Base-by-base conservation (phyloP, 2,888 invertebrate genomes). In the Tenthredo mesomela region DNA sequence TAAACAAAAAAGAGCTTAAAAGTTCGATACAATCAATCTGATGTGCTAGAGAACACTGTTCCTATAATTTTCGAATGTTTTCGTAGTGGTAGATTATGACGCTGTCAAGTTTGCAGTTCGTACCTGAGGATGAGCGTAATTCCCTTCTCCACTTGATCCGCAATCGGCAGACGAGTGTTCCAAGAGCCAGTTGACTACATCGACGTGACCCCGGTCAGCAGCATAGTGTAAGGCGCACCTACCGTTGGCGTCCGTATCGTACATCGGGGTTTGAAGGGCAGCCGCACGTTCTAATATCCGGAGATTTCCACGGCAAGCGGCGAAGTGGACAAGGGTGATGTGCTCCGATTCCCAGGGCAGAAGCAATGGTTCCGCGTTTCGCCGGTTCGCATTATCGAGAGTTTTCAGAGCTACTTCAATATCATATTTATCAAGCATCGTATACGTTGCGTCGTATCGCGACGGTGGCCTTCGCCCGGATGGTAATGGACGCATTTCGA, bases 221-320 rank as follows among this genome's bases (percentile, higher is more conserved):
- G 93, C 93, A 85, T 92, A 89, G 87, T 91, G 90, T 85, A 93
- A 88, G 0, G 93, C 90, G n/a, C 90, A 90, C 86, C 93, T 89
- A 9, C 92, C 92, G 65, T 91, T 88, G 58, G 90, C 89, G 85
- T 92, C 92, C 29, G 84, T 82, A n/a, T 75, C 85, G 54, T 87
- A 88, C 5, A 88, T 86, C n/a, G 87, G 84, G 6, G 88, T 88
- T 2, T 89, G 88, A n/a, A 61, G 86, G 5, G 85, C 43, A 25
- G 71, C 47, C 1, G 89, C 84, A 18, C 67, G 67, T 0, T 88
- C 70, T 85, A 89, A 50, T 15, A 90, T 40, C 47, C 88, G 85
- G 12, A 84, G 84, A 37, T 82, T 86, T 1, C 89, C 89, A 18
- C 86, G 86, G 88, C 88, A 90, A 3, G 89, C 90, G 4, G 89